Percentiles rank a stretch among this genome's conserved stretches.
phyloP scores from a whole-genome alignment of 2,113 vertebrate genomes.

The Paradoxurus hermaphroditus region DNA sequence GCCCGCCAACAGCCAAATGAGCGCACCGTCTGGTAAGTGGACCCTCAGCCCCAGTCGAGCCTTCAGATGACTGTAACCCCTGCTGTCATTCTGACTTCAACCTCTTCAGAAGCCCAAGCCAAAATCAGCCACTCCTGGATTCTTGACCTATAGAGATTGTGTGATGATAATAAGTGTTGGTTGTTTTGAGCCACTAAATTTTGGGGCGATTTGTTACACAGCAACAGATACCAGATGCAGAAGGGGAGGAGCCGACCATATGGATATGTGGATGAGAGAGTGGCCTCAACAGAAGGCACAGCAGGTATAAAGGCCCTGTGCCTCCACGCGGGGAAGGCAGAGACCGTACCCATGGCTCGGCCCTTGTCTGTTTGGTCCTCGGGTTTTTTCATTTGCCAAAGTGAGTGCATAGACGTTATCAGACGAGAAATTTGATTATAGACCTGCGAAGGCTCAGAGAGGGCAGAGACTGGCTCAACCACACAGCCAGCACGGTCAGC shows the following conservation, averaged over 20 bases:
- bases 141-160: neutral
- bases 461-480: neutral
- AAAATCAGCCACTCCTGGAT: neutral
- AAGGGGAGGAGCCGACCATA: neutral
- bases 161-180: neutral
- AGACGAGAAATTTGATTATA: neutral
- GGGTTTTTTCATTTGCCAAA: neutral
- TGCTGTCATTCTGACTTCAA: neutral
- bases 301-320: neutral
- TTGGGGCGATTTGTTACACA: neutral
- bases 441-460: neutral
- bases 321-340: neutral
- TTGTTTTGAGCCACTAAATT: neutral
- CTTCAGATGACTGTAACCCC: neutral
- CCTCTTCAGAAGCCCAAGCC: neutral
- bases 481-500: too few relatives aligned
- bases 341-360: neutral
- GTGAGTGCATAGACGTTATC: neutral
- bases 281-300: neutral
- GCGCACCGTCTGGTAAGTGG: accelerated
- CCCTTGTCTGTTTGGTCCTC: neutral
- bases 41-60: neutral
- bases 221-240: neutral
- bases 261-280: neutral
- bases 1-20: neutral